These are phyloP conservation scores for Scomber japonicus DNA, from an alignment of 2,113 vertebrate species.

Conservation along the genomic window DNA sequence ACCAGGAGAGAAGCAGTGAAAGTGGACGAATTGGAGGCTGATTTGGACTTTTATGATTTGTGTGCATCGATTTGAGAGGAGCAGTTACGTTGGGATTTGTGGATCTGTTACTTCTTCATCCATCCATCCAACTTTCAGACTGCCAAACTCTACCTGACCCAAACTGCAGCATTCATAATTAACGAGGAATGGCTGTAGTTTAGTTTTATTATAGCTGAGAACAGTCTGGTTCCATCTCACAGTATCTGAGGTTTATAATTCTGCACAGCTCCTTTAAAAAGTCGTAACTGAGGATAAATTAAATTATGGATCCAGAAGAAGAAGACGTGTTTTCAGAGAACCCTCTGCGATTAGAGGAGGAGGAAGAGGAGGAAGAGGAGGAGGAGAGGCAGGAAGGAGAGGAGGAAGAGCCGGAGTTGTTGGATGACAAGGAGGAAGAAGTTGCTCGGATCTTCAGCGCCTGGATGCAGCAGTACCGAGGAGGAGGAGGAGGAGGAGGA, in stretches of 20 bases:
- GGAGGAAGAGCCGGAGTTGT: conserved; percentile 11
- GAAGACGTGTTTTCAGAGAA: conserved; percentile 39
- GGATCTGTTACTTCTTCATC: background rate
- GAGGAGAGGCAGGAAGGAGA: conserved; percentile 21
- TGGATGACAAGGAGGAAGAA: conserved; percentile 39
- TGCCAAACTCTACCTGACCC: background rate
- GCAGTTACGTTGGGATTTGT: background rate
- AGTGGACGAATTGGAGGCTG: background rate
- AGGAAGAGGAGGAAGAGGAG: conserved; percentile 22
- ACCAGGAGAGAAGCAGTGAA: background rate
- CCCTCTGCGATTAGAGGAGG: background rate
- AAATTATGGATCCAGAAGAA: conserved; percentile 59
- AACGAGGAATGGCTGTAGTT: background rate
- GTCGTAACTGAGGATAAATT: no score
- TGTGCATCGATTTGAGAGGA: background rate
- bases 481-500: background rate
- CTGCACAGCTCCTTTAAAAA: no score
- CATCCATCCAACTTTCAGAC: background rate
- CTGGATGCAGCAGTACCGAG: conserved; percentile 71
- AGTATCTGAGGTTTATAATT: no score
- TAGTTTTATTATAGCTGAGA: no score
- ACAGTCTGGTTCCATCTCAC: no score
- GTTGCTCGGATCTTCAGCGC: conserved; percentile 59
- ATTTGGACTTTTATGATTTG: background rate
- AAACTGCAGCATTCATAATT: background rate